Evolutionary conservation across 2,888 invertebrate species (phyloP), one percentile per base, ranked within the genome.

Genomic region (Agriopis leucophaearia): DNA sequence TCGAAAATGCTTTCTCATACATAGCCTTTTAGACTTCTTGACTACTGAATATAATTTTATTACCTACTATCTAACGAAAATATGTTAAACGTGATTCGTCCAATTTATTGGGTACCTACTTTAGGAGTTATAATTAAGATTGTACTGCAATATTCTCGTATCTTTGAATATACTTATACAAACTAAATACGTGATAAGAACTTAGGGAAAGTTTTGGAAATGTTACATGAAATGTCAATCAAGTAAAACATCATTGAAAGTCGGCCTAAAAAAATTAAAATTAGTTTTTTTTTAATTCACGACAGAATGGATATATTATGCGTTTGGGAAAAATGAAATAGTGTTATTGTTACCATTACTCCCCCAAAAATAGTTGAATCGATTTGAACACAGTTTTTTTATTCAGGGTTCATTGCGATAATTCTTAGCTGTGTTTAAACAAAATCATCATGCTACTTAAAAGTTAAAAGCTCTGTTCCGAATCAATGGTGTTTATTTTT

Each of bases 71-170:
- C 27, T 27, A 27, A 13, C 35, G 48, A 59, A 56, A 47, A 50
- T 57, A 59, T 58, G 47, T 67, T 60, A 60, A 36, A 69, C n/a
- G 51, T 60, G 51, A 60, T 64, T 60, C 64, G 64, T 64, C 68
- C 64, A 69, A 69, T 64, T 60, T 64, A 60, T 68, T 68, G 64
- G 64, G 64, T 69, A 69, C 61, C 48, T 40, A 48, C 52, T 57
- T 56, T 51, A 64, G 51, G 51, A 40, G 35, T 61, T 61, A 44
- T 18, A 58, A 63, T 64, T 54, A 48, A 54, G 38, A 36, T 56
- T 27, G 47, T 12, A 62, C 40, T 47, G 45, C 15, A 60, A 60
- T 45, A 56, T 44, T 64, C 51, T 38, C 51, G 18, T 60, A 59
- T 64, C 64, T 64, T 52, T 66, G 45, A 54, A 55, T 67, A 58